Percentiles rank a stretch among this genome's conserved stretches.
These are phyloP conservation scores for Platysternon megacephalum DNA, from an alignment of 2,113 vertebrate species.

Conservation along the genomic window DNA sequence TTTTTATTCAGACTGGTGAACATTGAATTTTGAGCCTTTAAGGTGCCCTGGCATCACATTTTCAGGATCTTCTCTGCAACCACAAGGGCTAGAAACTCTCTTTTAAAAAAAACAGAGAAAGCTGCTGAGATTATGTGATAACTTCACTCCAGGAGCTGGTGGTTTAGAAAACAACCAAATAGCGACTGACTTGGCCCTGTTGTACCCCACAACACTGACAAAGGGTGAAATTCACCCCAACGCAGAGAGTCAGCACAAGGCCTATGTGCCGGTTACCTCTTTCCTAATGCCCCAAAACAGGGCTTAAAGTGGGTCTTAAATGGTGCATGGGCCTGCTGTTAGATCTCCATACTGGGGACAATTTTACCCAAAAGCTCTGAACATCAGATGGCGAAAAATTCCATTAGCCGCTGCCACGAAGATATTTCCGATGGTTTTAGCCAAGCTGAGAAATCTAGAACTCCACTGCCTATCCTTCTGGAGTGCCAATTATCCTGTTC, in stretches of 20 bases:
- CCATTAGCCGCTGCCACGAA: not conserved
- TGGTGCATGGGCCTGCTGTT: too few species aligned
- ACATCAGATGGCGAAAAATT: not conserved
- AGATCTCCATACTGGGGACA: not conserved
- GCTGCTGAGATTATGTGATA: not conserved
- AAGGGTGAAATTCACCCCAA: not conserved
- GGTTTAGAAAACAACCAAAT: not conserved
- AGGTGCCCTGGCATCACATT: fast-evolving
- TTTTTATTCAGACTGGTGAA: not conserved
- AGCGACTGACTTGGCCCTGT: fast-evolving
- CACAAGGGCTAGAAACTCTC: not conserved
- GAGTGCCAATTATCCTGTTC: fast-evolving
- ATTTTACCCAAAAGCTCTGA: not conserved
- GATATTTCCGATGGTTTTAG: fast-evolving
- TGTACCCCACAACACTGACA: not conserved
- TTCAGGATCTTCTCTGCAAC: not conserved
- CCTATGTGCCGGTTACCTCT: not conserved
- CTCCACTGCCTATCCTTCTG: not conserved
- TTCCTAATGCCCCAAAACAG: not conserved
- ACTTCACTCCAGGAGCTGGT: not conserved
- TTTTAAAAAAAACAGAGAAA: fast-evolving
- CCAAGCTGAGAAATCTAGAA: not conserved
- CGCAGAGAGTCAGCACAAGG: not conserved
- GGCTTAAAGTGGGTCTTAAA: not conserved
- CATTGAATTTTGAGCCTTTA: not conserved